These are phyloP conservation scores for Rhincodon typus DNA, from an alignment of 2,797 vertebrate genomes.

Conservation along the genomic window DNA sequence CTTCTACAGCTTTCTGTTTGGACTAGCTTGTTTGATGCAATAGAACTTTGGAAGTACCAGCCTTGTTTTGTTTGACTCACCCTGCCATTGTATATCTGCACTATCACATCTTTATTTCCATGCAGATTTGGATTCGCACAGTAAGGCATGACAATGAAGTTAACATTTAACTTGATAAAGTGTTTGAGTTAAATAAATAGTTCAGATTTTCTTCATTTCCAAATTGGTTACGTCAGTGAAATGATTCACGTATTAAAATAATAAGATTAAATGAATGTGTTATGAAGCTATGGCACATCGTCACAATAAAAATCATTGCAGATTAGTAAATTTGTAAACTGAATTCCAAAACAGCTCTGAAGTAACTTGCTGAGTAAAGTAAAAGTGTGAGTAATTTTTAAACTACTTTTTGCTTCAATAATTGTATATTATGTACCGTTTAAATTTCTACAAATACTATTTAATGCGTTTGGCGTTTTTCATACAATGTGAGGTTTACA, in stretches of 20 bases:
- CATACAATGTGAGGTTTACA: background rate
- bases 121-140: background rate
- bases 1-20: background rate
- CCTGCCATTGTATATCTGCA: background rate
- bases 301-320: background rate
- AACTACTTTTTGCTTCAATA: background rate
- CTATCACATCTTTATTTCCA: background rate
- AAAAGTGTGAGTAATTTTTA: background rate
- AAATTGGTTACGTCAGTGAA: background rate
- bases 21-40: background rate
- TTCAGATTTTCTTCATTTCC: background rate
- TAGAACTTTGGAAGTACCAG: background rate
- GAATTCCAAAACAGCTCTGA: background rate
- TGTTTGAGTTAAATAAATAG: background rate
- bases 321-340: background rate
- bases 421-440: background rate
- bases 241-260: background rate
- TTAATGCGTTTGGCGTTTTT: background rate
- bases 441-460: background rate
- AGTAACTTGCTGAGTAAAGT: background rate
- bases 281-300: background rate
- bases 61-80: background rate
- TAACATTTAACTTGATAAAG: background rate
- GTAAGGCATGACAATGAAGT: background rate
- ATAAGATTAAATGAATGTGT: background rate